A percentile compares a stretch with the other conserved stretches of the same genome.
phyloP scores from a whole-genome alignment of 2,888 invertebrate genomes.

The Polydrusus pterygomalis region DNA sequence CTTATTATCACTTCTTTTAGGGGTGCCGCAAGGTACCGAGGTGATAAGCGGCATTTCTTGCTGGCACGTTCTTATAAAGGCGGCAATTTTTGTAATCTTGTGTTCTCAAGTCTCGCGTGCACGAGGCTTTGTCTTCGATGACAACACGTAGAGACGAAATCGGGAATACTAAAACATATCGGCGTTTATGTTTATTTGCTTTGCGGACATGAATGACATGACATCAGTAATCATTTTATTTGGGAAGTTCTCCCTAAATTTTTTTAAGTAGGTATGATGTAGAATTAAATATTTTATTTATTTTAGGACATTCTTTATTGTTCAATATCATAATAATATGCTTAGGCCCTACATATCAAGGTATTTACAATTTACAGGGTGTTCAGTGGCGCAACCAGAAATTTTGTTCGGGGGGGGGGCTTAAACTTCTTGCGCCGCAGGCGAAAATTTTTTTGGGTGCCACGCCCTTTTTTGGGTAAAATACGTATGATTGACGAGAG shows the following conservation, averaged over 20 bases:
- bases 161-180: not conserved
- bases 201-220: not conserved
- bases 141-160: not conserved
- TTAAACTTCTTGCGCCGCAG: too few relatives aligned
- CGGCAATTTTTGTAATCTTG: conserved; percentile 13
- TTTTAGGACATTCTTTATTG: too few relatives aligned
- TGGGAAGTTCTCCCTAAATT: not conserved
- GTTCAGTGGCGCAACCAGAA: too few relatives aligned
- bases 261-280: too few relatives aligned
- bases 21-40: conserved; percentile 40
- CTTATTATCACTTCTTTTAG: conserved; percentile 56
- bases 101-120: conserved; percentile 8
- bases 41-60: conserved; percentile 27
- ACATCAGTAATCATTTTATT: not conserved
- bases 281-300: too few relatives aligned
- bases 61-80: conserved; percentile 7
- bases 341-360: too few relatives aligned
- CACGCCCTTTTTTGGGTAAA: too few relatives aligned
- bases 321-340: too few relatives aligned
- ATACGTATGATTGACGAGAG: too few relatives aligned
- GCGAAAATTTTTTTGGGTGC: too few relatives aligned
- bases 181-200: not conserved
- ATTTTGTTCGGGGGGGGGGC: too few relatives aligned
- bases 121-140: not conserved
- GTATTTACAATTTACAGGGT: too few relatives aligned